Percentiles rank a stretch among this genome's conserved stretches.
Evolutionary conservation across 2,888 invertebrate species (phyloP).

Genomic region (Tridacna gigas): DNA sequence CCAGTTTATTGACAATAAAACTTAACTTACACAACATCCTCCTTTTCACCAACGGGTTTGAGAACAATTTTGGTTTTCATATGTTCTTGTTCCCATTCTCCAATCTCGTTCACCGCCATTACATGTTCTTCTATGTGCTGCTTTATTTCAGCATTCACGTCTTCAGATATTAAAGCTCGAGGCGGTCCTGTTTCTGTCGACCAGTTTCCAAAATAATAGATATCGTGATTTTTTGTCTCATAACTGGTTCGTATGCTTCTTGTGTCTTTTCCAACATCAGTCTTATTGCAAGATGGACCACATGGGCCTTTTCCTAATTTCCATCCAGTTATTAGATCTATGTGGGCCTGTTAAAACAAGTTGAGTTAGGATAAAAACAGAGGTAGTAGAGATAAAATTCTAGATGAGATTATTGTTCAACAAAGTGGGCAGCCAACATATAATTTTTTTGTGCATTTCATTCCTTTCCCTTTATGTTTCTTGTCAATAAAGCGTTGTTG

Average conservation of each 20-base stretch:
- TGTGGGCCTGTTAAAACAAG: slow-evolving; percentile 35
- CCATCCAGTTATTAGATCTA: slow-evolving; percentile 70
- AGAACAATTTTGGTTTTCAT: slow-evolving; percentile 41
- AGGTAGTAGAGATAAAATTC: too few species aligned
- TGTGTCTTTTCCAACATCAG: slow-evolving; percentile 55
- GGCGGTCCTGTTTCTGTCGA: slow-evolving; percentile 21
- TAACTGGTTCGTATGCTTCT: slow-evolving; percentile 21
- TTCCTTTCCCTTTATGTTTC: too few species aligned
- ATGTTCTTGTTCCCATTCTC: slow-evolving; percentile 66
- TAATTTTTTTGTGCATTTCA: too few species aligned
- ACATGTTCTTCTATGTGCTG: slow-evolving; percentile 46
- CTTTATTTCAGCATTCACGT: slow-evolving; percentile 31
- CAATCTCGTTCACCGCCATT: slow-evolving; percentile 55
- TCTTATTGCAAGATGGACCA: slow-evolving; percentile 54
- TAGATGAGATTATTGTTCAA: too few species aligned
- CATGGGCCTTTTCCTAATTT: slow-evolving; percentile 68
- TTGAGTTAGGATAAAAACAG: too few species aligned
- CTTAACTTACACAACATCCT: slow-evolving; percentile 52
- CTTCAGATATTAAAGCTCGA: background rate
- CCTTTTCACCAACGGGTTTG: slow-evolving; percentile 15
- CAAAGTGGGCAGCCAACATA: too few species aligned
- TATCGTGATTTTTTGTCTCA: slow-evolving; percentile 2
- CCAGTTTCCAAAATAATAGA: slow-evolving; percentile 66
- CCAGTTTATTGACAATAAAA: background rate
- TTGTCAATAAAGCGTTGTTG: too few species aligned